These are phyloP conservation scores for Atopsyche davidsoni DNA, from an alignment of 1,140 invertebrate genomes.

Conservation along the genomic window DNA sequence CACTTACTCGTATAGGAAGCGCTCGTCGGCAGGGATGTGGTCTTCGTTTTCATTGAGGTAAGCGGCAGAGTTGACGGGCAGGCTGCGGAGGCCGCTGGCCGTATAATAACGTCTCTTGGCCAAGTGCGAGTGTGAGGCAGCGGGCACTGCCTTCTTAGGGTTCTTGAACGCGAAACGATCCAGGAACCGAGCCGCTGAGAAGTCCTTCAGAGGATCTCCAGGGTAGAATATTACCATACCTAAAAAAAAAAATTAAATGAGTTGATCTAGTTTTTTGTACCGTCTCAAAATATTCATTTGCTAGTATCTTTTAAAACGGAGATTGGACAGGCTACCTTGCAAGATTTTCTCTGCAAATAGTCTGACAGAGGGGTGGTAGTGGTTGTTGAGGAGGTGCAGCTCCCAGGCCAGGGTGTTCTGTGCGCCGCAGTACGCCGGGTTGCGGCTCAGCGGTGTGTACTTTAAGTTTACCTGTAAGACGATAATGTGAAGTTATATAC, in stretches of 20 bases:
- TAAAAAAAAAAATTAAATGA: constrained; percentile 34
- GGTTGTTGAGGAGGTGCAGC: constrained; percentile 59
- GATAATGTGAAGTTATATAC: background rate
- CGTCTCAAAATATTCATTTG: too few relatives aligned
- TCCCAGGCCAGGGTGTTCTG: constrained; percentile 64
- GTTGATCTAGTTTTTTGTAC: too few relatives aligned
- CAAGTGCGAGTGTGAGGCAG: constrained; percentile 47
- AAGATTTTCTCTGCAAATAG: constrained; percentile 83
- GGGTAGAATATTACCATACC: constrained; percentile 71
- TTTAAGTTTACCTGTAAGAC: constrained; percentile 30
- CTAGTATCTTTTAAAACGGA: background rate
- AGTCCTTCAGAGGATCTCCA: constrained; percentile 90
- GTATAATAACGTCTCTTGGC: constrained; percentile 55
- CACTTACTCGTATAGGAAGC: constrained; percentile 67
- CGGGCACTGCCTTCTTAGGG: constrained; percentile 65
- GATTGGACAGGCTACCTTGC: constrained; percentile 51
- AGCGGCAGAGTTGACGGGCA: constrained; percentile 61
- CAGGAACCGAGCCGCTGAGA: constrained; percentile 81
- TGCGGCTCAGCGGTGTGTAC: constrained; percentile 72
- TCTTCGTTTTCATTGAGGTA: constrained; percentile 64
- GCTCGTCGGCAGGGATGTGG: constrained; percentile 75
- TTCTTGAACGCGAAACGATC: constrained; percentile 96
- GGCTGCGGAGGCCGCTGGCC: constrained; percentile 53
- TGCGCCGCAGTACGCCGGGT: constrained; percentile 77
- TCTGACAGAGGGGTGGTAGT: constrained; percentile 88